Conservation (phyloP, 2,888 invertebrate genomes). For the Brenthis ino region DNA sequence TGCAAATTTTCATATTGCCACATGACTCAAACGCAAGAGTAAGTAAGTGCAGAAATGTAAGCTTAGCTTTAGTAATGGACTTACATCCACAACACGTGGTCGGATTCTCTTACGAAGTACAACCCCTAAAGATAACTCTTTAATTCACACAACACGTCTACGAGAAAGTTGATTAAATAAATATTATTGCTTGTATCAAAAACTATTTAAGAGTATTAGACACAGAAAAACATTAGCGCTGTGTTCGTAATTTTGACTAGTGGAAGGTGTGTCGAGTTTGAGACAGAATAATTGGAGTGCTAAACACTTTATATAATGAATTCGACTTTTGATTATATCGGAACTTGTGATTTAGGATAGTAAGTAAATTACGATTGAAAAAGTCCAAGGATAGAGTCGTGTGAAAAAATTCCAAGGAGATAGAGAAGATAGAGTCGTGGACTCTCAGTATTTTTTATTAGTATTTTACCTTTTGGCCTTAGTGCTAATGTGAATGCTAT, state of each 20-base stretch:
- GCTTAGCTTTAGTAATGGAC: constrained; percentile 37
- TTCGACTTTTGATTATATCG: constrained; percentile 86
- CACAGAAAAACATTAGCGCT: constrained; percentile 46
- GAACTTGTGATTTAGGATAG: constrained; percentile 89
- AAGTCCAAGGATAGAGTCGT: constrained; percentile 47
- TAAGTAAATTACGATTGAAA: constrained; percentile 72
- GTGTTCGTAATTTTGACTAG: constrained; percentile 43
- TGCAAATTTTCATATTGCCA: constrained; percentile 36
- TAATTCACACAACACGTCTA: constrained; percentile 48
- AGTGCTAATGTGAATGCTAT: constrained; percentile 78
- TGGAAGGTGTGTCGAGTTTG: constrained; percentile 45
- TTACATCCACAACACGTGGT: constrained; percentile 58
- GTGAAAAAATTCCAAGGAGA: constrained; percentile 39
- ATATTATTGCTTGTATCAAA: constrained; percentile 45
- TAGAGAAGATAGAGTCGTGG: constrained; percentile 44
- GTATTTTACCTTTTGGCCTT: constrained; percentile 74
- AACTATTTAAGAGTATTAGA: constrained; percentile 49
- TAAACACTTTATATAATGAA: constrained; percentile 64
- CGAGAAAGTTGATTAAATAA: constrained; percentile 48
- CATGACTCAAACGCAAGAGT: constrained; percentile 23
- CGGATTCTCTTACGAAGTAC: constrained; percentile 47
- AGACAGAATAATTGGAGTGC: constrained; percentile 56
- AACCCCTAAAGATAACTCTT: constrained; percentile 49
- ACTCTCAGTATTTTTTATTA: constrained; percentile 58
- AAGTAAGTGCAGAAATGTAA: constrained; percentile 42